Conservation (phyloP, 1,140 invertebrate genomes). For the Zaprionus kolodkinae region DNA sequence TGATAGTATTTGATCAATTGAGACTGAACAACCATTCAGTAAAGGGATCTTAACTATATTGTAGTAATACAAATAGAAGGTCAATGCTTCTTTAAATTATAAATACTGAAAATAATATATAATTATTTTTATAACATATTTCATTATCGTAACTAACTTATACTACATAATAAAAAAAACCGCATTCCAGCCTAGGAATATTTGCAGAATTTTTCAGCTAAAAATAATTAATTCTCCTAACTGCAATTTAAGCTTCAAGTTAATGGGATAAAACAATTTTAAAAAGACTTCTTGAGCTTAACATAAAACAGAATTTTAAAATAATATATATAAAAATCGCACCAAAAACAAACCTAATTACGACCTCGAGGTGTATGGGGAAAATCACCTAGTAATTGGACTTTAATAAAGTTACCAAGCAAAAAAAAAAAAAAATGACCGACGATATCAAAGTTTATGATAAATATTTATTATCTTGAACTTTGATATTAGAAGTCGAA, state of each 20-base stretch:
- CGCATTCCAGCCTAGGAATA: no score
- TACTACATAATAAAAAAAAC: no score
- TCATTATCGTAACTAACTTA: no score
- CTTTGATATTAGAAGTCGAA: slow-evolving; percentile 41
- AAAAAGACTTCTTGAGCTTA: neutral
- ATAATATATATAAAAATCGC: neutral
- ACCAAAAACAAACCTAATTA: slow-evolving; percentile 7
- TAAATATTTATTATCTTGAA: slow-evolving; percentile 50
- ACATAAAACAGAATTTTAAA: neutral
- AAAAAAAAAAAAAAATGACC: slow-evolving; percentile 15
- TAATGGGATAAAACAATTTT: neutral
- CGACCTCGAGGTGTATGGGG: neutral
- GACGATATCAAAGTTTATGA: slow-evolving; percentile 41
- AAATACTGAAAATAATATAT: no score
- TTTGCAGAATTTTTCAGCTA: no score
- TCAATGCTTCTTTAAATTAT: no score
- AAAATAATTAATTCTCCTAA: neutral
- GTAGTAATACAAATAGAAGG: no score
- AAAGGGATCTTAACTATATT: no score
- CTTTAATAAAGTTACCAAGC: slow-evolving; percentile 56
- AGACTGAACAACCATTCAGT: neutral
- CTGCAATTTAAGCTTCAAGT: neutral
- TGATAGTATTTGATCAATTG: neutral
- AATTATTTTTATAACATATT: no score
- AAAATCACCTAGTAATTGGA: slow-evolving; percentile 15